Evolutionary conservation across 2,888 invertebrate genomes (phyloP), one percentile per base, ranked within the genome.

Genomic region (Epinotia demarniana): DNA sequence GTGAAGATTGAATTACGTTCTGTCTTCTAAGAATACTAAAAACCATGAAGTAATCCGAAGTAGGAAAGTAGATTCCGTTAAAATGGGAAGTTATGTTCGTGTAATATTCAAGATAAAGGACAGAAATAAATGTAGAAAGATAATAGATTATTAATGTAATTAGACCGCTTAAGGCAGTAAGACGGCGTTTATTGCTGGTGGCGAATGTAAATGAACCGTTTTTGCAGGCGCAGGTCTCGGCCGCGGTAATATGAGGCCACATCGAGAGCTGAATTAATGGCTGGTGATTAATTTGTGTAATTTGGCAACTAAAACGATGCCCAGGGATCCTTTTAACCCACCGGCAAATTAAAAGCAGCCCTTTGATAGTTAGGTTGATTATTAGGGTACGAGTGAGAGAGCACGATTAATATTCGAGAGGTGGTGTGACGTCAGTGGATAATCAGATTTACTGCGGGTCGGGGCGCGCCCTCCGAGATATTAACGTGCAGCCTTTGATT

Each of bases 361-460:
- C 80, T 82, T 82, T 79, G 82, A 85, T 88, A 84, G 87, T 86
- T 83, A 82, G 79, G 83, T 85, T 85, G 83, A 87, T 86, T 85
- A 86, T 82, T 82, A 78, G 81, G 80, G 82, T 83, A 83, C 82
- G 83, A 84, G 82, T 84, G 85, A 82, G 81, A 83, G 82, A 81
- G 81, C 82, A 68, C 81, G 81, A 86, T 89, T 89, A 89, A 87
- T 89, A 90, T 90, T 90, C 90, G 84, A 86, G 80, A 78, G 81
- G 85, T 80, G 83, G 82, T 81, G 80, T 84, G 85, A 83, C 84
- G 83, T 86, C 86, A 85, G 81, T 79, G 84, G 81, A 86, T 90
- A 90, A 90, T 89, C 89, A 86, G 87, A 89, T 89, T 90, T 89
- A 82, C 83, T 80, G 81, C 80, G 84, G 83, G 83, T 86, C 83